Conservation (phyloP, 2,888 invertebrate species). For the Lasioglossum villosulum region DNA sequence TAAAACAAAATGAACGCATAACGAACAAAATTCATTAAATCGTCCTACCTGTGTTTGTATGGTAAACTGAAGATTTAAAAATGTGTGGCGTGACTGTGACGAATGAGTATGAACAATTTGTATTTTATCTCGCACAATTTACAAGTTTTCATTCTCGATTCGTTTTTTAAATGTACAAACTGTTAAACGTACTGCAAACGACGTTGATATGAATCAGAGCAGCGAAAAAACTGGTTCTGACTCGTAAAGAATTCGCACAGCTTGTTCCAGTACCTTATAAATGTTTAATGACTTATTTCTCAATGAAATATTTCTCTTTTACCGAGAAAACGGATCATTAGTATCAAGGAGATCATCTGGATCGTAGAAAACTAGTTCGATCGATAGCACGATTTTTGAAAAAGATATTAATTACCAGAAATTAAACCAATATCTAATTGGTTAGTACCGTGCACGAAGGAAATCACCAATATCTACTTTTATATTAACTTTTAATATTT, state of each 20-base stretch:
- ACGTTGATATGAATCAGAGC: background rate
- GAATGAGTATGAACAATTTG: background rate
- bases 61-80: constrained; percentile 8
- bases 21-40: constrained; percentile 6
- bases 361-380: background rate
- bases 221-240: background rate
- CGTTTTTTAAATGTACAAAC: background rate
- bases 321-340: background rate
- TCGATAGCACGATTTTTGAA: background rate
- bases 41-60: constrained; percentile 42
- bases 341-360: constrained; percentile 1
- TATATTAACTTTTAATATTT: no score
- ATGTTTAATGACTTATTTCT: background rate
- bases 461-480: no score
- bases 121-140: background rate
- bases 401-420: background rate
- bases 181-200: background rate
- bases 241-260: background rate
- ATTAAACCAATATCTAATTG: background rate
- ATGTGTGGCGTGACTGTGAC: background rate
- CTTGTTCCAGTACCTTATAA: background rate
- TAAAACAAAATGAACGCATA: background rate
- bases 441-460: background rate
- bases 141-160: background rate
- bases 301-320: background rate